These are phyloP conservation scores for Tachyglossus aculeatus DNA, from an alignment of 2,797 vertebrate species.

Conservation along the genomic window DNA sequence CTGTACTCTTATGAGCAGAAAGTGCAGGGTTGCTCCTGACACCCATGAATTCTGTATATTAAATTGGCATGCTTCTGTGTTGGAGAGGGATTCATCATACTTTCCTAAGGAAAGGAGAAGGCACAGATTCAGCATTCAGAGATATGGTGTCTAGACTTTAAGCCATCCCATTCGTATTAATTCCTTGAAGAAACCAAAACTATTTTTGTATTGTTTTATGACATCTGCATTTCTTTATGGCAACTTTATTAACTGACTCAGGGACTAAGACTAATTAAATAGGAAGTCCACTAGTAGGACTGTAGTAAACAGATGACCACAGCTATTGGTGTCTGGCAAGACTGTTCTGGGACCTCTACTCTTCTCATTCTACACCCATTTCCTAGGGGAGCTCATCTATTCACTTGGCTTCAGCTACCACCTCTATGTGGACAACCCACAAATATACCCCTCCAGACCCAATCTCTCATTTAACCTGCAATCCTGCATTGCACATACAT, in stretches of 20 bases:
- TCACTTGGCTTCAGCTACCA: too few relatives aligned
- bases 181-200: neutral
- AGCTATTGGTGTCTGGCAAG: too few relatives aligned
- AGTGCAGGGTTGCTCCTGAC: neutral
- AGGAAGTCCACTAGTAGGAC: neutral
- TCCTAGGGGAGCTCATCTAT: too few relatives aligned
- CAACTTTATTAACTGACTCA: neutral
- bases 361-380: too few relatives aligned
- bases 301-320: too few relatives aligned
- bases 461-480: too few relatives aligned
- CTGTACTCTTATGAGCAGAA: neutral
- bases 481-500: too few relatives aligned
- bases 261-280: neutral
- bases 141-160: neutral
- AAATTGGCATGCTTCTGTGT: conserved; percentile 8
- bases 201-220: neutral
- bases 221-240: neutral
- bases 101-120: neutral
- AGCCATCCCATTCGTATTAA: neutral
- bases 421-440: too few relatives aligned
- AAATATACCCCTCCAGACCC: too few relatives aligned
- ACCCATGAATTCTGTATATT: neutral
- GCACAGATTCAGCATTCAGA: neutral
- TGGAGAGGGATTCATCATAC: conserved; percentile 1
- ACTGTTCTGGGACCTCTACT: too few relatives aligned